Conservation (phyloP, 2,888 invertebrate species). For the Byasa hedistus region DNA sequence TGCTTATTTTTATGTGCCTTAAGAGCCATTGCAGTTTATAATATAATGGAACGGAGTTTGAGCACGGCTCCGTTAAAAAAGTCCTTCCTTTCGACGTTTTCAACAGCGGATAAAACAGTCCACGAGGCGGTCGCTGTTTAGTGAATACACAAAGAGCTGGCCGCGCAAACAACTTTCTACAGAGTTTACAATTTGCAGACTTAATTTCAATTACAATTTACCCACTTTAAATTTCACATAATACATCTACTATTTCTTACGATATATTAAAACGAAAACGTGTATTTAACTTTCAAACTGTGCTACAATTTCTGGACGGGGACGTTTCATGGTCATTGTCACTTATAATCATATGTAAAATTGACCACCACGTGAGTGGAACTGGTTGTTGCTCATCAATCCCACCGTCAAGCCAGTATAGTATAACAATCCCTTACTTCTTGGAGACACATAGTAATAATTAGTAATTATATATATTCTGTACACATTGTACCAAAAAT, state of each 20-base stretch:
- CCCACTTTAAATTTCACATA: neutral
- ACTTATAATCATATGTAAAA: too few relatives aligned
- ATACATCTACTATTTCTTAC: neutral
- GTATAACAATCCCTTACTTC: too few relatives aligned
- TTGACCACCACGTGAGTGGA: too few relatives aligned
- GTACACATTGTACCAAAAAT: neutral
- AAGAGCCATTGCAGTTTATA: slow-evolving; percentile 6
- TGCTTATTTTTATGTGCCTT: neutral
- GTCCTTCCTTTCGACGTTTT: slow-evolving; percentile 9
- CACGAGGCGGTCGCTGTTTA: slow-evolving; percentile 10
- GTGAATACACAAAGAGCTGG: slow-evolving; percentile 13
- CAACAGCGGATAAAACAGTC: slow-evolving; percentile 11
- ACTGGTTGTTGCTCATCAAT: too few relatives aligned
- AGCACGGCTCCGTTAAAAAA: slow-evolving; percentile 9
- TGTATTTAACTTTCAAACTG: too few relatives aligned
- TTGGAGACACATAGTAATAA: too few relatives aligned
- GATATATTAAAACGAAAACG: neutral
- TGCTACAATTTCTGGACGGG: neutral
- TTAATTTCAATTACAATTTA: slow-evolving; percentile 12
- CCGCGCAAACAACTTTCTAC: slow-evolving; percentile 14
- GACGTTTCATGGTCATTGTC: neutral
- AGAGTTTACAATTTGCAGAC: slow-evolving; percentile 7
- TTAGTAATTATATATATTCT: too few relatives aligned
- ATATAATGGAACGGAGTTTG: slow-evolving; percentile 13
- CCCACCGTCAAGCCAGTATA: too few relatives aligned